A percentile compares a stretch with the other conserved stretches of the same genome.
phyloP scores from a whole-genome alignment of 2,888 invertebrate genomes.

The Microctonus brassicae region DNA sequence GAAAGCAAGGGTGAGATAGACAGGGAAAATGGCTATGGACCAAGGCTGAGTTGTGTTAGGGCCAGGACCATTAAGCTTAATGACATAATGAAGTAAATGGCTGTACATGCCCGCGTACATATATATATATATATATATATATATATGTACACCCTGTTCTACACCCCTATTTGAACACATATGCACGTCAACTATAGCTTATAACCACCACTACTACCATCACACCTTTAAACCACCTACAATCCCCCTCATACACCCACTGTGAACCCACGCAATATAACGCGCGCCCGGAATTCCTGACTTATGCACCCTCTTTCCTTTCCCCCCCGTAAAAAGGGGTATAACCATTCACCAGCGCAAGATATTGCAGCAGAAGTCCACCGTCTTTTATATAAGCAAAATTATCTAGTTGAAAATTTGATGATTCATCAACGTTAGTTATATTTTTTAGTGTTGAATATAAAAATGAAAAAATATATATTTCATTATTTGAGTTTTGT shows the following conservation, averaged over 20 bases:
- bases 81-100: constrained; percentile 71
- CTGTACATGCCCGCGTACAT: constrained; percentile 67
- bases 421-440: background rate
- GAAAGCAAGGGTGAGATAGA: constrained; percentile 1
- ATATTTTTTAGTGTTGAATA: too few species aligned
- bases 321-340: constrained; percentile 53
- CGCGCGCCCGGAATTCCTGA: constrained; percentile 69
- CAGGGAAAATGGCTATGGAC: constrained; percentile 38
- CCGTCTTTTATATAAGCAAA: constrained; percentile 12
- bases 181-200: constrained; percentile 63
- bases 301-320: constrained; percentile 62
- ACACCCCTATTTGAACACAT: background rate
- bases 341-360: constrained; percentile 18
- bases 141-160: constrained; percentile 45
- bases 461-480: too few species aligned
- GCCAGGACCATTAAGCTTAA: constrained; percentile 70
- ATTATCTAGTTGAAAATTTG: background rate
- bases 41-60: constrained; percentile 59
- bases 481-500: too few species aligned
- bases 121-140: too few species aligned
- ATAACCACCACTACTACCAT: constrained; percentile 59
- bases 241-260: constrained; percentile 32
- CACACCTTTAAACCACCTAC: constrained; percentile 26
- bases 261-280: constrained; percentile 64
- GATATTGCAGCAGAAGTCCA: background rate